These are phyloP conservation scores for Probaryconus sp. DNA, from an alignment of 1,140 invertebrate genomes.

Conservation along the genomic window DNA sequence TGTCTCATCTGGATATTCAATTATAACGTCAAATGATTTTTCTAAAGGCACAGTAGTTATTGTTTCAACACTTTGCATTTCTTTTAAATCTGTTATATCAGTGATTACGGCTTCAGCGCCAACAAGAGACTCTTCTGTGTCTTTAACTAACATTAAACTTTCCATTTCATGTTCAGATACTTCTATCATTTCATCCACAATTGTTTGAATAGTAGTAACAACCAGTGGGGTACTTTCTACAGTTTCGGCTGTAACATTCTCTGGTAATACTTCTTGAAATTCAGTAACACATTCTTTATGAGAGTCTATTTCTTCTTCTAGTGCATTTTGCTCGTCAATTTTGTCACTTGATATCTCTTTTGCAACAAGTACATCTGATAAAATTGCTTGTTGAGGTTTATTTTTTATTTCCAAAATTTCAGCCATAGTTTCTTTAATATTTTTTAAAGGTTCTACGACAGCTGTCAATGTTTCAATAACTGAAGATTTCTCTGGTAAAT, in stretches of 20 bases:
- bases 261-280: not conserved
- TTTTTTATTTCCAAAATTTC: slow-evolving; percentile 13
- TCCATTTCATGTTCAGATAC: slow-evolving; percentile 68
- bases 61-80: slow-evolving; percentile 60
- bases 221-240: slow-evolving; percentile 44
- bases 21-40: slow-evolving; percentile 64
- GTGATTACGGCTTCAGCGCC: not conserved
- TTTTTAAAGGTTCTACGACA: slow-evolving; percentile 64
- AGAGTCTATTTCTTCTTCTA: not conserved
- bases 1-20: slow-evolving; percentile 5
- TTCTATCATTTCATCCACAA: slow-evolving; percentile 70
- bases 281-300: slow-evolving; percentile 18
- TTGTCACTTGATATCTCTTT: too few species aligned
- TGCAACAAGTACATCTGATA: not conserved
- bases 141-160: slow-evolving; percentile 54
- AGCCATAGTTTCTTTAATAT: slow-evolving; percentile 58
- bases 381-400: not conserved
- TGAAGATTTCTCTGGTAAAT: slow-evolving; percentile 61
- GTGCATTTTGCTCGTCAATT: not conserved
- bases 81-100: too few species aligned
- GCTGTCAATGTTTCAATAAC: slow-evolving; percentile 70
- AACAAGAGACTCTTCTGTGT: slow-evolving; percentile 9
- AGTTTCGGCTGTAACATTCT: slow-evolving; percentile 8
- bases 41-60: slow-evolving; percentile 62
- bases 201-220: slow-evolving; percentile 62